Base-by-base conservation (phyloP, 1,140 invertebrate genomes). In the Nasonia giraulti region DNA sequence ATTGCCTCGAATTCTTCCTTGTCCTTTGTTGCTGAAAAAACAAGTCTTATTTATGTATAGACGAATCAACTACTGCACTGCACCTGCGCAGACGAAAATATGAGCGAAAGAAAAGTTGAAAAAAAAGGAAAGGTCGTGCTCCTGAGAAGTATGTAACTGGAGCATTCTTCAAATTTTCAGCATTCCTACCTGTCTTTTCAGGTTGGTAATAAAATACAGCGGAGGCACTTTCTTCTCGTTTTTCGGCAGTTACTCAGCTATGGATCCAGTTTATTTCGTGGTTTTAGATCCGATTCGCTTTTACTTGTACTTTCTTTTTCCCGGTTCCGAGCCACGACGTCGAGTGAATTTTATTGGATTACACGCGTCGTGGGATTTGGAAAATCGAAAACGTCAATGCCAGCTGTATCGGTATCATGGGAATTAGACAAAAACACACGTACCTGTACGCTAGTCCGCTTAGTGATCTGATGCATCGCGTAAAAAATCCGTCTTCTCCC, bases 221-320 rank as follows among this genome's bases (percentile, higher is more conserved):
- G 17, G 11, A 37, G 10, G n/a, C n/a, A 27, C 31, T 82, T 82
- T 82, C 69, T 73, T 82, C n/a, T 73, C 12, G 10, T 33, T 50
- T 47, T 31, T 17, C 27, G 37, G 37, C 33, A 74, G 17, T 74
- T 37, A 23, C 55, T 23, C 62, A 1, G 47, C 69, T 23, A 75
- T 23, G 47, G 50, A 62, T 33, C 47, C 40, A 33, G 47, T 73
- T 74, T 74, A 73, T 62, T 75, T 62, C 17, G 66, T 75, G 80
- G 44, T 82, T 82, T 62, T 73, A 55, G 50, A 62, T 62, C n/a
- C 47, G 71, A 82, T 50, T 82, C 47, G 73, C 71, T 75, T 74
- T n/a, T 40, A 75, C 55, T 37, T 37, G 33, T 37, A 62, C 71
- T 82, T 75, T 74, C 69, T 75, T 82, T 75, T 82, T 82, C 31